Evolutionary conservation across 2,113 vertebrate species (phyloP).

Genomic region (Labeo rohita): DNA sequence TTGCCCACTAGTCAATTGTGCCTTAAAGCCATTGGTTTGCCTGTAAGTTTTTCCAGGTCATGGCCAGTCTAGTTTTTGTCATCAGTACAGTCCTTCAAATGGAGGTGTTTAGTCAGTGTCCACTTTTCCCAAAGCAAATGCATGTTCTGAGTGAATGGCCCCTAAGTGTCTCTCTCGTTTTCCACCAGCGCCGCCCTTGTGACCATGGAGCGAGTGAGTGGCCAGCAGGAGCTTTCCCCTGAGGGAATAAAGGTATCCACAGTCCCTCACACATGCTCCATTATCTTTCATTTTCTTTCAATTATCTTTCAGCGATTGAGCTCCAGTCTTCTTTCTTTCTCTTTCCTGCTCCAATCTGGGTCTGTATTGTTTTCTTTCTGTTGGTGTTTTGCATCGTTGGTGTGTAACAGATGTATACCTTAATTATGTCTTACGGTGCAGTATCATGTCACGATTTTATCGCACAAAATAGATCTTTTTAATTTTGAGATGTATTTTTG

Average conservation of each 20-base stretch:
- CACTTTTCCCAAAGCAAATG: background rate
- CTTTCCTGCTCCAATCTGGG: background rate
- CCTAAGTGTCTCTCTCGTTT: background rate
- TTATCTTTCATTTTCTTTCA: background rate
- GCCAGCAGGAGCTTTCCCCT: slow-evolving; percentile 67
- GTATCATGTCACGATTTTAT: too few relatives aligned
- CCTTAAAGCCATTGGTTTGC: too few relatives aligned
- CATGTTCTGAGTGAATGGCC: too few relatives aligned
- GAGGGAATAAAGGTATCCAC: slow-evolving; percentile 85
- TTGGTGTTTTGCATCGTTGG: too few relatives aligned
- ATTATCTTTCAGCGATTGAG: background rate
- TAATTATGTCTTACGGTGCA: too few relatives aligned
- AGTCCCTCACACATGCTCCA: background rate
- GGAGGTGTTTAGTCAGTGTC: background rate
- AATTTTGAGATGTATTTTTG: too few relatives aligned
- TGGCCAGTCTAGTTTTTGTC: background rate
- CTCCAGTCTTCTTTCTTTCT: background rate
- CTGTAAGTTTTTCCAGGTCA: background rate
- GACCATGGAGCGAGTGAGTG: slow-evolving; percentile 80
- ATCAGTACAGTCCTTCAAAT: background rate
- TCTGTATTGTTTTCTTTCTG: background rate
- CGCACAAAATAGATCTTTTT: too few relatives aligned
- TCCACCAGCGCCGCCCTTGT: slow-evolving; percentile 68
- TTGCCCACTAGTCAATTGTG: too few relatives aligned
- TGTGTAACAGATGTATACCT: too few relatives aligned